Evolutionary conservation across 2,113 vertebrate species (phyloP), one percentile per base, ranked within the genome.

Genomic region (Cervus canadensis): DNA sequence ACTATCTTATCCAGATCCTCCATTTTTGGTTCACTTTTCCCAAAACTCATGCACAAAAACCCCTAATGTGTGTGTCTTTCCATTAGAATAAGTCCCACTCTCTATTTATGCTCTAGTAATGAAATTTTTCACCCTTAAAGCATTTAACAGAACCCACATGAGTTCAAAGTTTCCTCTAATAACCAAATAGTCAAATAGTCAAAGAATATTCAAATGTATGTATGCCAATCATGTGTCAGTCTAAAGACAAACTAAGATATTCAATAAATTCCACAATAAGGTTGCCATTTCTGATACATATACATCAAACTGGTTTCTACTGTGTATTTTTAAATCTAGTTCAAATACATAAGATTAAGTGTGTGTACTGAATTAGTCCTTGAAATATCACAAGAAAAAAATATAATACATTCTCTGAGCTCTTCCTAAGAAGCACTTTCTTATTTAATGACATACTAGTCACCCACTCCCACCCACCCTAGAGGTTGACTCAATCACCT

Each of bases 231-330:
- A 62, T 8, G 2, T 21, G 45, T 92, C 43, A 83, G 3, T 92
- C 71, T 89, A 87, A 84, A 91, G 59, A 59, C 40, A 97, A 93
- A 79, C 10, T 23, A 96, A 95, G 56, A 82, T 30, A 96, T 7
- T 82, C 28, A 52, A 7, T 74, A 90, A 96, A 87, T 79, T 92
- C 83, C 89, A 92, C 93, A 87, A 87, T 81, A 96, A 96, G 3
- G 36, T 57, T 21, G 36, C 28, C 64, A 54, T 56, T 56, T 91
- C 57, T 83, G 60, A 95, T 81, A 85, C 3, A 40, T 48, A 81
- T 16, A 50, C 50, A 71, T 6, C 36, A 90, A 82, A 93, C 40
- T 33, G 94, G 25, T 62, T 92, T 92, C 54, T 76, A 56, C 2
- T 90, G n/a, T 76, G 5, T 85, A 92, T 93, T 94, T 94, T 90